Conservation (phyloP, 2,888 invertebrate genomes). For the Meiosimyza decipiens region DNA sequence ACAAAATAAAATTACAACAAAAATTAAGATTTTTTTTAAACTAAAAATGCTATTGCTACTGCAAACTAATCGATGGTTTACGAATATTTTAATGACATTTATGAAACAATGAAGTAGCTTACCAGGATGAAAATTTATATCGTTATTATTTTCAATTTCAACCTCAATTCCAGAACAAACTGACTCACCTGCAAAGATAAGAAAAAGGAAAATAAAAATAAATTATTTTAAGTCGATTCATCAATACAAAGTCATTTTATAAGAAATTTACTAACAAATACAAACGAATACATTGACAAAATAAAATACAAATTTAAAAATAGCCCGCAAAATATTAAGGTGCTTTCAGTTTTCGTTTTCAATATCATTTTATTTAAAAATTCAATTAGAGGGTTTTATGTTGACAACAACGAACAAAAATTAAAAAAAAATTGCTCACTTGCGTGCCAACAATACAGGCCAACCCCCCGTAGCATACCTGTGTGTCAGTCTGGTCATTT, state of each 20-base stretch:
- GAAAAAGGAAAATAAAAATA: conserved; percentile 40
- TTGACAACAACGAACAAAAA: no score
- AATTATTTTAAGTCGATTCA: conserved; percentile 16
- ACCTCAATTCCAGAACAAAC: conserved; percentile 68
- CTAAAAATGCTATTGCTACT: conserved; percentile 34
- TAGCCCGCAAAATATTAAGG: no score
- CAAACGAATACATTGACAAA: no score
- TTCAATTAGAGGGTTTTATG: not conserved
- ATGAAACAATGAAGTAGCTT: conserved; percentile 67
- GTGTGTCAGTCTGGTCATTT: no score
- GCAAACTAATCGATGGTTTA: conserved; percentile 36
- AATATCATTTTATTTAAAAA: conserved; percentile 23
- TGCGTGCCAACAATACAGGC: no score
- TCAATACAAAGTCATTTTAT: no score
- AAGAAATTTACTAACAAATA: no score
- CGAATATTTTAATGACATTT: conserved; percentile 60
- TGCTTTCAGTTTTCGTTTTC: not conserved
- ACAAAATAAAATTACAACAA: conserved; percentile 27
- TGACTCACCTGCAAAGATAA: conserved; percentile 63
- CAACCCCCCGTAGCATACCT: no score
- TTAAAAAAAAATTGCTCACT: no score
- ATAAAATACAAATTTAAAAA: no score
- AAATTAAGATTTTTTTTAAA: conserved; percentile 29
- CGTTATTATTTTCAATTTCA: conserved; percentile 68
- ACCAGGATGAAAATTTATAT: conserved; percentile 66